These are phyloP conservation scores for Dryoscopus gambensis DNA, from an alignment of 2,113 vertebrate species.

Conservation along the genomic window DNA sequence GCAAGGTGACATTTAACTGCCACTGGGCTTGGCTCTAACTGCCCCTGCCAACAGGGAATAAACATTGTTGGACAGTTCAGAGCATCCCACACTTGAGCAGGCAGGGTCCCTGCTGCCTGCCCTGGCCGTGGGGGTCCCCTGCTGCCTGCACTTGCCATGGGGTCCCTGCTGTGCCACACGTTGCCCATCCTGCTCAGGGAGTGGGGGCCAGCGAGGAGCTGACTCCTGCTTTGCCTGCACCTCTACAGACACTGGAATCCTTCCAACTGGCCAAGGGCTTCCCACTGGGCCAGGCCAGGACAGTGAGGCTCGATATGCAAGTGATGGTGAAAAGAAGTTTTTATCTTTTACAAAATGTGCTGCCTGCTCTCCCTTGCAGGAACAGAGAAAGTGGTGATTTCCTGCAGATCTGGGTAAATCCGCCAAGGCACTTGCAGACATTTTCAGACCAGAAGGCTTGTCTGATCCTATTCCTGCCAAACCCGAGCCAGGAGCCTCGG, in stretches of 20 bases:
- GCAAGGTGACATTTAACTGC: slow-evolving; percentile 16
- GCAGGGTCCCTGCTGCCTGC: neutral
- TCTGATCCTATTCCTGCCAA: slow-evolving; percentile 23
- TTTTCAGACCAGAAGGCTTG: neutral
- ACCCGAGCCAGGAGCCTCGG: neutral
- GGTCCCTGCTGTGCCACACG: fast-evolving
- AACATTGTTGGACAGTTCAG: neutral
- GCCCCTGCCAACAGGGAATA: neutral
- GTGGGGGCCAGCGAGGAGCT: fast-evolving
- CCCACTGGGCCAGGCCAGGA: neutral
- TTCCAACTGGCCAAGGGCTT: neutral
- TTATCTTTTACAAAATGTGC: neutral
- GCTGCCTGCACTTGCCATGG: neutral
- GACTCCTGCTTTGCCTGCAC: neutral
- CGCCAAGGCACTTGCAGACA: neutral
- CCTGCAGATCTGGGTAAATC: neutral
- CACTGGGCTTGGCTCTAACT: neutral
- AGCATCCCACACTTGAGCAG: fast-evolving
- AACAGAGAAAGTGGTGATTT: neutral
- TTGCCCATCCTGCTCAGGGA: fast-evolving
- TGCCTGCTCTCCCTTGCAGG: neutral
- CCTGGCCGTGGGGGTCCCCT: neutral
- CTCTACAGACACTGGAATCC: neutral
- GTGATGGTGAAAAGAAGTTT: neutral
- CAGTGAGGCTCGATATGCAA: neutral